These are phyloP conservation scores for Palloptera scutellata DNA, from an alignment of 2,888 invertebrate species.

Conservation along the genomic window DNA sequence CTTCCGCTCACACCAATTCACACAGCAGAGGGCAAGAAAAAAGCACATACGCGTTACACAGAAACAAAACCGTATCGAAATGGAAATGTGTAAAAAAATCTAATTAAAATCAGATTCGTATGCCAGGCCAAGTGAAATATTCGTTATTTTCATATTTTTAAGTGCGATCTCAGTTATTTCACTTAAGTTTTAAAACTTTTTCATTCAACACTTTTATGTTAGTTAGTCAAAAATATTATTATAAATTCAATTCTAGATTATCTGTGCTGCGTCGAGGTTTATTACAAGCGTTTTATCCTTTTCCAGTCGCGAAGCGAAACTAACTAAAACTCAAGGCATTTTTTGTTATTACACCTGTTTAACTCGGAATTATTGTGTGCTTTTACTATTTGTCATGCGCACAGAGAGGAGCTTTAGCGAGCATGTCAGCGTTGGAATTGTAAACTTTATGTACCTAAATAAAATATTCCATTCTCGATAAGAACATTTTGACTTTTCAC, in stretches of 20 bases:
- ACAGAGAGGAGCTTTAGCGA: background rate
- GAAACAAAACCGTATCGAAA: too few species aligned
- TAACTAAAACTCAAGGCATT: background rate
- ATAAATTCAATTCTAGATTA: background rate
- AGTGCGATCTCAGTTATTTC: too few species aligned
- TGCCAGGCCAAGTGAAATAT: too few species aligned
- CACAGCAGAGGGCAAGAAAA: too few species aligned
- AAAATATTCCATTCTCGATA: background rate
- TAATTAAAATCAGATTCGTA: too few species aligned
- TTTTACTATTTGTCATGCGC: constrained; percentile 1
- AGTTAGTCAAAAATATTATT: background rate
- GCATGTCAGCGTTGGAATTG: background rate
- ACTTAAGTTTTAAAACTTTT: too few species aligned
- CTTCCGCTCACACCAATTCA: too few species aligned
- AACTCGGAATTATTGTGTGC: background rate
- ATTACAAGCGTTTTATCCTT: background rate
- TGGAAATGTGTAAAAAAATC: too few species aligned
- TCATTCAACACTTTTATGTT: too few species aligned
- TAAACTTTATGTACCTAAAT: constrained; percentile 4
- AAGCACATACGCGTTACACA: too few species aligned
- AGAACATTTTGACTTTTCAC: too few species aligned
- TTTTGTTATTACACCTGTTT: constrained; percentile 3
- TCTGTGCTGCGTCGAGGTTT: background rate
- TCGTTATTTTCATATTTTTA: too few species aligned
- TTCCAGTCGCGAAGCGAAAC: constrained; percentile 5